Percentiles rank a stretch among this genome's conserved stretches.
Conservation (phyloP, 1,140 invertebrate genomes). For the Wasmannia auropunctata region DNA sequence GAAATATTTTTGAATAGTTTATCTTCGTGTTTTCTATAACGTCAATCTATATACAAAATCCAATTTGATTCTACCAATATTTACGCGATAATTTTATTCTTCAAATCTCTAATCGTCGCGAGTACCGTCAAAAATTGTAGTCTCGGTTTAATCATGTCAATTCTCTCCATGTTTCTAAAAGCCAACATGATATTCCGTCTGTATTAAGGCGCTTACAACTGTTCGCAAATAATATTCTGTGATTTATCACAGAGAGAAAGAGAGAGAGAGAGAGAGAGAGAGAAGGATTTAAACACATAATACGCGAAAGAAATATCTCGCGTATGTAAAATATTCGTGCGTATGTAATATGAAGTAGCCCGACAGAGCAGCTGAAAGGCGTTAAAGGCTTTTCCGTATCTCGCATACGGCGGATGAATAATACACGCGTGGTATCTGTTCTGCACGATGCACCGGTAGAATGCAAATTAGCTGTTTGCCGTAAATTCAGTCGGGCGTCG, state of each 20-base stretch:
- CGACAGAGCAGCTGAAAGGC: constrained; percentile 44
- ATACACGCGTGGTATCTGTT: constrained; percentile 38
- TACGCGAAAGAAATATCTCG: background rate
- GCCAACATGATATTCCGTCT: background rate
- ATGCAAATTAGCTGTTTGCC: constrained; percentile 44
- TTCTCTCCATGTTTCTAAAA: background rate
- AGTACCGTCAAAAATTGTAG: background rate
- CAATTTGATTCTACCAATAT: background rate
- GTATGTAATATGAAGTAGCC: background rate
- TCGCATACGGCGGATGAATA: background rate
- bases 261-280: no score
- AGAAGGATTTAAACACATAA: no score
- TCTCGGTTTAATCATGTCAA: background rate
- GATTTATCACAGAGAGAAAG: background rate
- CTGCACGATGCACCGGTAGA: constrained; percentile 33
- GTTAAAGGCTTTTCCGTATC: constrained; percentile 34
- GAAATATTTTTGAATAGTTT: background rate
- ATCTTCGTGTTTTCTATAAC: background rate
- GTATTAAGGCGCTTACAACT: background rate
- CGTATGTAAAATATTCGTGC: constrained; percentile 18
- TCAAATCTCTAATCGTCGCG: no score
- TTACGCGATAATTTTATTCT: background rate
- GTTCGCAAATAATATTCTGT: constrained; percentile 20
- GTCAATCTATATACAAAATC: background rate
- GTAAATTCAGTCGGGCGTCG: constrained; percentile 32